Evolutionary conservation across 1,140 invertebrate species (phyloP).

Genomic region (Lordiphosa stackelbergi): DNA sequence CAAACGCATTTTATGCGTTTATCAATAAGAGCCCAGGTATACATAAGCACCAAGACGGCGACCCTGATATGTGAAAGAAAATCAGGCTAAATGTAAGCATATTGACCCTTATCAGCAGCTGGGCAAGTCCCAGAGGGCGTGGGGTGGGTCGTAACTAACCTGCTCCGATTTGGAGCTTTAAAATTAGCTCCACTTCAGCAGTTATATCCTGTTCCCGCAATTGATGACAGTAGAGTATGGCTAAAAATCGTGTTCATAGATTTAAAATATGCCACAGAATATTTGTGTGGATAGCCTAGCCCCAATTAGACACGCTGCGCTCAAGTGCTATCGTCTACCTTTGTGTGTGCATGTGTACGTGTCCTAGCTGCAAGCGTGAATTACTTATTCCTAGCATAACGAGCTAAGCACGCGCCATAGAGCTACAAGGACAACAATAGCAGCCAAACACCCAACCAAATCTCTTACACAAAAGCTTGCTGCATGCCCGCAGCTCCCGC

Average conservation of each 20-base stretch:
- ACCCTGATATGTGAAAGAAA: conserved; percentile 52
- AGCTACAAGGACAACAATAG: conserved; percentile 23
- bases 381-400: conserved; percentile 39
- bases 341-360: conserved; percentile 21
- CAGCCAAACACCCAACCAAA: conserved; percentile 4
- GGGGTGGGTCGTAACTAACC: conserved; percentile 2
- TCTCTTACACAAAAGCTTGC: conserved; percentile 29
- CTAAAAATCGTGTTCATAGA: too few relatives aligned
- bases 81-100: conserved; percentile 70
- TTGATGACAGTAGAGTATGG: conserved; percentile 61
- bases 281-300: conserved; percentile 20
- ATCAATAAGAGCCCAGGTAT: conserved; percentile 58
- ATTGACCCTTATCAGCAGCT: conserved; percentile 61
- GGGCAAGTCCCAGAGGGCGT: conserved; percentile 31
- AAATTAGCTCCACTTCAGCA: conserved; percentile 72
- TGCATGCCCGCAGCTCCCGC: conserved; percentile 30
- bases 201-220: conserved; percentile 41
- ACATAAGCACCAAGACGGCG: conserved; percentile 18
- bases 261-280: too few relatives aligned
- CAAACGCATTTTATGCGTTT: conserved; percentile 69
- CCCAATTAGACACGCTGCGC: conserved; percentile 68
- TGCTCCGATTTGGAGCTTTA: conserved; percentile 61
- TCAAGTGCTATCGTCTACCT: conserved; percentile 37
- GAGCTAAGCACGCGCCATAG: conserved; percentile 38
- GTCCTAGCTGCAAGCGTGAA: conserved; percentile 22